A percentile compares a stretch with the other conserved stretches of the same genome.
Evolutionary conservation across 2,797 vertebrate genomes (phyloP).

Genomic region (Platalea minor): DNA sequence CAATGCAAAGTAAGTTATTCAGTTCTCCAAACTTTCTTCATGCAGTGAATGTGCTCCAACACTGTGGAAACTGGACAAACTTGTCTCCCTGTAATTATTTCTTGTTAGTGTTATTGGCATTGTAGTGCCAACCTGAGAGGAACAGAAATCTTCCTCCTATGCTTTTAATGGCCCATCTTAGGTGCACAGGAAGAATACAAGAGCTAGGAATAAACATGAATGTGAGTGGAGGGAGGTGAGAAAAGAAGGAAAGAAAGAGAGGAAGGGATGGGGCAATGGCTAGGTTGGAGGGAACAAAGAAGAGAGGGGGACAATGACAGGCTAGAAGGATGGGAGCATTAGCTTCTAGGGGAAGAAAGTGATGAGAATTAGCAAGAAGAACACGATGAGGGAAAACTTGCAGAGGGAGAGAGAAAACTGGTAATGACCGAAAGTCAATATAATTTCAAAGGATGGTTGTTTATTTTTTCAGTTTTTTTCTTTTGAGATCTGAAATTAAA

Average conservation of each 20-base stretch:
- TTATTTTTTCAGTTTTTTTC: background rate
- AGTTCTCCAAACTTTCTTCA: background rate
- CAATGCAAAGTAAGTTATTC: background rate
- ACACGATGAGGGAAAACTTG: background rate
- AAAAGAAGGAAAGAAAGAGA: background rate
- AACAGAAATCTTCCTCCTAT: background rate
- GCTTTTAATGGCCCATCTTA: background rate
- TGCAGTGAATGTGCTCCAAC: background rate
- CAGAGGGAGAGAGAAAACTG: background rate
- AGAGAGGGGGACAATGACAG: background rate
- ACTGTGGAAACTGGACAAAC: background rate
- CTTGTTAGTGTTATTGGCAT: background rate
- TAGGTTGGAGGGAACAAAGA: background rate
- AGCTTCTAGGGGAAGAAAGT: background rate
- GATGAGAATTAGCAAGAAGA: background rate
- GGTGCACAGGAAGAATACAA: background rate
- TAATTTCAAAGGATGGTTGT: background rate
- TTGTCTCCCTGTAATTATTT: background rate
- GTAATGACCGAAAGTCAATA: background rate
- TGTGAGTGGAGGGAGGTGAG: background rate
- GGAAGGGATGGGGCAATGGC: background rate
- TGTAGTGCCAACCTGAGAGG: background rate
- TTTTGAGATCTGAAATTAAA: background rate
- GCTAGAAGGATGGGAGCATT: background rate
- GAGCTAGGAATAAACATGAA: background rate